phyloP scores from a whole-genome alignment of 1,140 invertebrate genomes.

The Whitmania pigra region DNA sequence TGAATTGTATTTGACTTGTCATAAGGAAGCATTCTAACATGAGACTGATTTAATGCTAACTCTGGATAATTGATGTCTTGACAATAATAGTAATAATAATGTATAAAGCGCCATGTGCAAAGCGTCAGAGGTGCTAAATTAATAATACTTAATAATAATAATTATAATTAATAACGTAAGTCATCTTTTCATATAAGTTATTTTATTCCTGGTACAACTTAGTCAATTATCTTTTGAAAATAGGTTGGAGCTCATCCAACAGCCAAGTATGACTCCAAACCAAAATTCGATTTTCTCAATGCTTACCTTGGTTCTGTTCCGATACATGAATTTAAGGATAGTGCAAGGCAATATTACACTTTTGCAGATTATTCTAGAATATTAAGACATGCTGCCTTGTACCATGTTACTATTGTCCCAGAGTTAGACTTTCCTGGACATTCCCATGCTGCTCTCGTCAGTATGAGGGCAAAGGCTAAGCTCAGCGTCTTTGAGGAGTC shows the following conservation, averaged over 20 bases:
- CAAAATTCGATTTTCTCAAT: neutral
- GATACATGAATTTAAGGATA: neutral
- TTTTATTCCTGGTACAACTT: no score
- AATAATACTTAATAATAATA: no score
- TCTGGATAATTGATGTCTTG: no score
- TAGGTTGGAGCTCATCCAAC: neutral
- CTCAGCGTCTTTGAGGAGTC: neutral
- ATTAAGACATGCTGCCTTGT: slow-evolving; percentile 29
- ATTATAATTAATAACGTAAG: no score
- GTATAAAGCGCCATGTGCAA: no score
- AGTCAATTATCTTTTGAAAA: no score
- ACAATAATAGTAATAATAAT: no score
- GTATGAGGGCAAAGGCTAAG: slow-evolving; percentile 23
- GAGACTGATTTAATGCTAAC: no score
- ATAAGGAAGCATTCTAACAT: no score
- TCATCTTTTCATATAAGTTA: no score
- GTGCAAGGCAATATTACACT: slow-evolving; percentile 35
- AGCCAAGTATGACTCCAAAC: neutral
- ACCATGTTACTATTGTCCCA: slow-evolving; percentile 34
- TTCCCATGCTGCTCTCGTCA: slow-evolving; percentile 33
- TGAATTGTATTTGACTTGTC: no score
- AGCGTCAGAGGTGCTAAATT: no score
- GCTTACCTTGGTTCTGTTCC: neutral
- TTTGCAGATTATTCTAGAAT: slow-evolving; percentile 33
- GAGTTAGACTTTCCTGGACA: slow-evolving; percentile 38